phyloP scores from a whole-genome alignment of 2,797 vertebrate genomes.

The Chromobotia macracanthus region DNA sequence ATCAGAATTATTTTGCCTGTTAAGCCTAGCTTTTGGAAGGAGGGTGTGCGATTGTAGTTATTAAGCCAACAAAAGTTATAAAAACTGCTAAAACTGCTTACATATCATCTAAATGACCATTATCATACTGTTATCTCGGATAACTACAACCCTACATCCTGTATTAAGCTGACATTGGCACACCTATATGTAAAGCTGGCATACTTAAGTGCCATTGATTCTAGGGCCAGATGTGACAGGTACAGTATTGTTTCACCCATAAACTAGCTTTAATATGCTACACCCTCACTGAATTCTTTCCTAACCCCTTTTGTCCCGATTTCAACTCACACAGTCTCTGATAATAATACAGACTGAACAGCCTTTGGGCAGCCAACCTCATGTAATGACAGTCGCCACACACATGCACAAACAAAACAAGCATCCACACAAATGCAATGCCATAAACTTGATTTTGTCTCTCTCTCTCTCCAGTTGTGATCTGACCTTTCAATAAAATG shows the following conservation, averaged over 20 bases:
- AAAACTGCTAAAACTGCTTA: too few relatives aligned
- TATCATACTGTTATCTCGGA: not conserved
- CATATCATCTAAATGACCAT: not conserved
- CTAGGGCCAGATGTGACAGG: constrained; percentile 2
- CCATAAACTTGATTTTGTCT: constrained; percentile 2
- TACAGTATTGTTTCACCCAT: constrained; percentile 1
- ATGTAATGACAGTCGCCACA: constrained; percentile 18
- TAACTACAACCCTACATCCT: not conserved
- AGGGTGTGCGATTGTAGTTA: too few relatives aligned
- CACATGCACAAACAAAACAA: constrained; percentile 25
- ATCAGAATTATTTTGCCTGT: too few relatives aligned
- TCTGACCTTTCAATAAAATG: constrained; percentile 2
- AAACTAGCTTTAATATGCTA: not conserved
- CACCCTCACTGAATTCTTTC: not conserved
- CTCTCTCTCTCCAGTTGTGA: not conserved
- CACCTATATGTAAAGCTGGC: not conserved
- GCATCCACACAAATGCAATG: constrained; percentile 12
- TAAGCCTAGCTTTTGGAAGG: too few relatives aligned
- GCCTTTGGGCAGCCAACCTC: constrained; percentile 25
- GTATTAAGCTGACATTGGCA: not conserved
- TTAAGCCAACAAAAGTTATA: not conserved
- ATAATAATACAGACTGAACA: constrained; percentile 46
- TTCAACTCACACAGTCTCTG: constrained; percentile 36
- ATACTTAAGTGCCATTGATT: not conserved
- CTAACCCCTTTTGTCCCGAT: constrained; percentile 38